Percentiles rank a stretch among this genome's conserved stretches.
Conservation (phyloP, 2,797 vertebrate species). For the Scolopax rusticola region DNA sequence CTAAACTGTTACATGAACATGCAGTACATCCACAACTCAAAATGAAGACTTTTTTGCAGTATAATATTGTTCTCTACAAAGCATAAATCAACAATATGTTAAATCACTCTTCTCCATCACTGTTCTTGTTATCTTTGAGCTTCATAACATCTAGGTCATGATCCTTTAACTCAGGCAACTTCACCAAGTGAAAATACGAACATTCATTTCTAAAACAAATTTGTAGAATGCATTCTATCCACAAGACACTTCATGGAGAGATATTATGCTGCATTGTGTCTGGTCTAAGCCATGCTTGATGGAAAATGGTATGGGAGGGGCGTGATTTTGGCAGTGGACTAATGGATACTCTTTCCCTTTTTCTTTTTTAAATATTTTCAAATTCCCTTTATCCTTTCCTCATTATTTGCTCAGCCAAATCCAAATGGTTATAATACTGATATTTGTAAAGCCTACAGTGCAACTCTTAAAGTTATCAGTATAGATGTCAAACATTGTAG, state of each 20-base stretch:
- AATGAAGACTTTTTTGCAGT: not conserved
- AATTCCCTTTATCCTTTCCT: not conserved
- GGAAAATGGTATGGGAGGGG: not conserved
- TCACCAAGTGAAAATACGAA: not conserved
- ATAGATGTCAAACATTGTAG: not conserved
- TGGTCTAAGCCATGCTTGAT: not conserved
- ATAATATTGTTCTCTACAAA: slow-evolving; percentile 1
- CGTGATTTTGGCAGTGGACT: not conserved
- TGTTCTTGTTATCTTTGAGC: not conserved
- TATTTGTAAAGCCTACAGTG: not conserved
- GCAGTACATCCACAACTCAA: slow-evolving; percentile 58
- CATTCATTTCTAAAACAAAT: not conserved
- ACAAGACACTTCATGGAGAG: not conserved
- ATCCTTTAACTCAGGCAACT: not conserved
- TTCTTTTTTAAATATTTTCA: not conserved
- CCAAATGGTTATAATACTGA: not conserved
- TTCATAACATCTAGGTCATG: not conserved
- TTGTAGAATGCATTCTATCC: not conserved
- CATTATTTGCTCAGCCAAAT: not conserved
- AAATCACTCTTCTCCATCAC: not conserved
- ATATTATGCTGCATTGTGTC: not conserved
- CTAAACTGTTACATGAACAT: slow-evolving; percentile 70
- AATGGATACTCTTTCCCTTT: not conserved
- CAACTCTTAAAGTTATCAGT: not conserved
- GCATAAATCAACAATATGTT: not conserved